Evolutionary conservation across 2,797 vertebrate species (phyloP).

Genomic region (Merluccius polli): DNA sequence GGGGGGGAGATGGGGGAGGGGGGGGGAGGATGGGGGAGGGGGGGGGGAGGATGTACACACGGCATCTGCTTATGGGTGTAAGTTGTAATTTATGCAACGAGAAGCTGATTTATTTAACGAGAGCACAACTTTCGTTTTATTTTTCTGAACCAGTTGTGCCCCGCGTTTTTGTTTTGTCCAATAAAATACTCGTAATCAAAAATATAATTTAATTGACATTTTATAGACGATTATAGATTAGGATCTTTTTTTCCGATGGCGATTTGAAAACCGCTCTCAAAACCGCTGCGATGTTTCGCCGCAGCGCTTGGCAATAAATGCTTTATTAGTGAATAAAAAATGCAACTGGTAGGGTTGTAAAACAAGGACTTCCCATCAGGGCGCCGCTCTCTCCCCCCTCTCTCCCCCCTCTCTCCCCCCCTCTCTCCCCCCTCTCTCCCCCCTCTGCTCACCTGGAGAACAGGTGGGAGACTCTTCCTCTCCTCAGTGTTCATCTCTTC

Average conservation of each 20-base stretch:
- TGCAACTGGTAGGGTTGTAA: constrained; percentile 28
- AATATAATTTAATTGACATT: background rate
- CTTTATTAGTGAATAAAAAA: constrained; percentile 7
- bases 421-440: constrained; percentile 31
- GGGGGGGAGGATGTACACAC: constrained; percentile 41
- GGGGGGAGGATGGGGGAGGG: constrained; percentile 14
- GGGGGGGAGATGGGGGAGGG: no score
- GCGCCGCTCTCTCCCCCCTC: constrained; percentile 25
- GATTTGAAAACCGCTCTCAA: background rate
- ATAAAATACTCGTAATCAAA: background rate
- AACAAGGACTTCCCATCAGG: constrained; percentile 21
- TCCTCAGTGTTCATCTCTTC: constrained; percentile 19
- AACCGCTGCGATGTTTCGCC: background rate
- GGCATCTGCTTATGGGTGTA: constrained; percentile 44
- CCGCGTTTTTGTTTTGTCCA: background rate
- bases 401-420: constrained; percentile 46
- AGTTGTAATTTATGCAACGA: constrained; percentile 35
- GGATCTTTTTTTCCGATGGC: background rate
- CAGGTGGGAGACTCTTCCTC: constrained; percentile 55
- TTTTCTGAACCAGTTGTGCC: constrained; percentile 1
- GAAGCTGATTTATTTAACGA: constrained; percentile 40
- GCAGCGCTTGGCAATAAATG: background rate
- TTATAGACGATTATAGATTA: background rate
- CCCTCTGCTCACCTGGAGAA: constrained; percentile 44
- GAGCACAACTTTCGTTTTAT: constrained; percentile 18